A percentile compares a stretch with the other conserved stretches of the same genome.
phyloP scores from a whole-genome alignment of 2,888 invertebrate species.

The Eilema depressum region DNA sequence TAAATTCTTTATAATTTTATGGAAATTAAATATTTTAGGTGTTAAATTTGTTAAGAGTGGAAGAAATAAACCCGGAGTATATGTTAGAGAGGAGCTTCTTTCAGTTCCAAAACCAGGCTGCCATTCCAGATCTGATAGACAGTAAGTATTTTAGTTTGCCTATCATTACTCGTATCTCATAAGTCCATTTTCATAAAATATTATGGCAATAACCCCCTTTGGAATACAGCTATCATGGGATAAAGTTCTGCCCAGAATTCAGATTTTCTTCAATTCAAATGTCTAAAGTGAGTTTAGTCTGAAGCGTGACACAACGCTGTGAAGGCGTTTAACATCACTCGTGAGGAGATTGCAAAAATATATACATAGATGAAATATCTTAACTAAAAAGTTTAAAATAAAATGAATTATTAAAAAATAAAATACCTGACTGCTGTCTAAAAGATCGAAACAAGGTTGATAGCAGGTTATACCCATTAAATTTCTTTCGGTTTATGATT shows the following conservation, averaged over 20 bases:
- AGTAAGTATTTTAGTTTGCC: constrained; percentile 85
- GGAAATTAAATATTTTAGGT: constrained; percentile 60
- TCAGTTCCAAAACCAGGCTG: constrained; percentile 99
- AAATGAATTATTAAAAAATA: no score
- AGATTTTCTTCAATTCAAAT: neutral
- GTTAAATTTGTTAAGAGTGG: constrained; percentile 96
- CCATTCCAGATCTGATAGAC: constrained; percentile 95
- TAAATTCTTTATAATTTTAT: neutral
- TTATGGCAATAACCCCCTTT: no score
- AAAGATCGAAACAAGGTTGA: no score
- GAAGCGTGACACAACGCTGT: no score
- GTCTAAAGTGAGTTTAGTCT: neutral
- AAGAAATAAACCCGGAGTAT: constrained; percentile 99
- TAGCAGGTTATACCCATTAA: no score
- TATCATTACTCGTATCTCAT: neutral
- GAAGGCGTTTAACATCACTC: no score
- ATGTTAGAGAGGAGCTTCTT: constrained; percentile 99
- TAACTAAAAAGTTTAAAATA: no score
- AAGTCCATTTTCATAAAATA: neutral
- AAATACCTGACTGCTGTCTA: no score
- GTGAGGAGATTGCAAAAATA: no score
- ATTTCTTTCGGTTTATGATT: no score
- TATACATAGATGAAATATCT: no score
- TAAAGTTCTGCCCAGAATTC: neutral
- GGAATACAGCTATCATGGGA: neutral